phyloP scores from a whole-genome alignment of 2,888 invertebrate genomes.

The Theodoxus fluviatilis region DNA sequence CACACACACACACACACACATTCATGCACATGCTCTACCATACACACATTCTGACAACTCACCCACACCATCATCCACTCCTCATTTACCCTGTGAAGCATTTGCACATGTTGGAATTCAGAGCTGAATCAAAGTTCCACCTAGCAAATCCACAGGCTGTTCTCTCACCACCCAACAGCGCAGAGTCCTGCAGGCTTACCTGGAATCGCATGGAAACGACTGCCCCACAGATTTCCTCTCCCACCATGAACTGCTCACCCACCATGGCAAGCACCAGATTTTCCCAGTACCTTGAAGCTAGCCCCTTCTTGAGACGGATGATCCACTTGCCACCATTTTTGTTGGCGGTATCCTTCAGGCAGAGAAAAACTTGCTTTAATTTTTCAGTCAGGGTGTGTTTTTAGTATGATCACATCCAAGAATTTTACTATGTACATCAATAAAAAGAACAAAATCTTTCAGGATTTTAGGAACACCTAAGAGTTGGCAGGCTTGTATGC shows the following conservation, averaged over 20 bases:
- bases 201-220: slow-evolving; percentile 94
- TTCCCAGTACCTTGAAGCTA: slow-evolving; percentile 97
- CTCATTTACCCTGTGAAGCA: not conserved
- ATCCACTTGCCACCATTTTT: slow-evolving; percentile 98
- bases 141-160: no score
- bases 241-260: slow-evolving; percentile 98
- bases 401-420: no score
- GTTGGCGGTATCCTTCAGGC: slow-evolving; percentile 93
- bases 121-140: no score
- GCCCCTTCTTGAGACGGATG: slow-evolving; percentile 89
- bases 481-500: no score
- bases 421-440: no score
- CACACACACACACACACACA: not conserved
- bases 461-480: no score
- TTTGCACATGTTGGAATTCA: not conserved
- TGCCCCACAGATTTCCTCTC: slow-evolving; percentile 96
- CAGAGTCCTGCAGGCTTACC: slow-evolving; percentile 68
- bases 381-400: no score
- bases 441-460: no score
- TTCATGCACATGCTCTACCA: not conserved
- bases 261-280: slow-evolving; percentile 97
- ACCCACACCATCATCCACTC: not conserved
- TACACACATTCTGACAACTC: not conserved
- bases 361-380: no score
- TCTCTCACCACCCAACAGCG: no score